phyloP scores from a whole-genome alignment of 2,888 invertebrate species.

The Archaeoteleia sp. region DNA sequence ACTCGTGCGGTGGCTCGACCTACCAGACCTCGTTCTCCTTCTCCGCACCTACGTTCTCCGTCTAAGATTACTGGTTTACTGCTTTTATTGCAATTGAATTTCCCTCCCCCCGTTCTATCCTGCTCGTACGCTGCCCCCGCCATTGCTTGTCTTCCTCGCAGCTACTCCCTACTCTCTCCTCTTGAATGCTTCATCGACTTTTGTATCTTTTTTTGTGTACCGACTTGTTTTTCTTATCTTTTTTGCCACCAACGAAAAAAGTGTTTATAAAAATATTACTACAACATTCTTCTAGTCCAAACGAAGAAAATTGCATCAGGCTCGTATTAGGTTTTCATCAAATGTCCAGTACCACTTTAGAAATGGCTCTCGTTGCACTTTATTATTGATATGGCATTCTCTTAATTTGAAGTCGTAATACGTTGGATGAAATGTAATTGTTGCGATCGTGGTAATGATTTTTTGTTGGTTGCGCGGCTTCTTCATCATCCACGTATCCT shows the following conservation, averaged over 20 bases:
- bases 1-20: conserved; percentile 75
- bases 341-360: no score
- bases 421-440: no score
- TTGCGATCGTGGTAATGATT: no score
- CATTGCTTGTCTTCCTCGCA: conserved; percentile 17
- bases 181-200: conserved; percentile 15
- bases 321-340: no score
- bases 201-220: conserved; percentile 18
- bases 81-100: conserved; percentile 75
- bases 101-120: conserved; percentile 43
- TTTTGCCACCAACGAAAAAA: no score
- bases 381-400: no score
- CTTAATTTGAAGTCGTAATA: no score
- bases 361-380: no score
- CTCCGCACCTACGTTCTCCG: conserved; percentile 50
- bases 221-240: conserved; percentile 1
- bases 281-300: no score
- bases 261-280: no score
- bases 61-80: conserved; percentile 69
- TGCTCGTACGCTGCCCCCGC: conserved; percentile 50
- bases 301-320: no score
- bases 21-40: conserved; percentile 68
- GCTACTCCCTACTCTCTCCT: conserved; percentile 10
- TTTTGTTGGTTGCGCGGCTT: no score
- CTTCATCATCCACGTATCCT: conserved; percentile 11